Conservation (phyloP, 2,113 vertebrate species). For the Lates calcarifer region DNA sequence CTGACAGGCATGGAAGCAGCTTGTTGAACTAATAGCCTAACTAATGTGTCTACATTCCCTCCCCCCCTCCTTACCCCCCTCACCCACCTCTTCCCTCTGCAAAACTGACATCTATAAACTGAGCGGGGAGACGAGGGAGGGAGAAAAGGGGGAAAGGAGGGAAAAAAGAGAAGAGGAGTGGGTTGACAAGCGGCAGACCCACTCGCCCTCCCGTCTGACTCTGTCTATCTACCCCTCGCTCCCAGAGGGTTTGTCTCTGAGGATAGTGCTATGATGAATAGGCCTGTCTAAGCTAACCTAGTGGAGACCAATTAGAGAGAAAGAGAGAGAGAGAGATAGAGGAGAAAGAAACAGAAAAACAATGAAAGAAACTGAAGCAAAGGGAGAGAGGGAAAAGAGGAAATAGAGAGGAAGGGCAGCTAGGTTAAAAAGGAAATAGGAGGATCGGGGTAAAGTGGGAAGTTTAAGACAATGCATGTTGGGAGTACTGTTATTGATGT, state of each 20-base stretch:
- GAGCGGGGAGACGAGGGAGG: slow-evolving; percentile 43
- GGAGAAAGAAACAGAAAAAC: slow-evolving; percentile 52
- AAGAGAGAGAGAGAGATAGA: slow-evolving; percentile 80
- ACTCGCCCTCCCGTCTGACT: slow-evolving; percentile 83
- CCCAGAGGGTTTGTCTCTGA: slow-evolving; percentile 95
- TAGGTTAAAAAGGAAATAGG: slow-evolving; percentile 61
- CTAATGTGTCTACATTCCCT: slow-evolving; percentile 93
- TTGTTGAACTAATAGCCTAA: slow-evolving; percentile 99
- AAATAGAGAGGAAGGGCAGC: slow-evolving; percentile 51
- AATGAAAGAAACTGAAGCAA: slow-evolving; percentile 52
- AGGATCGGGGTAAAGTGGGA: slow-evolving; percentile 59
- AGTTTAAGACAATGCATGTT: slow-evolving; percentile 64
- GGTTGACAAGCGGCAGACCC: slow-evolving; percentile 86
- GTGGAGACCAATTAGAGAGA: slow-evolving; percentile 98
- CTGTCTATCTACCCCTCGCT: slow-evolving; percentile 88
- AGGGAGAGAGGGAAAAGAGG: slow-evolving; percentile 22
- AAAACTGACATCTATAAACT: slow-evolving; percentile 78
- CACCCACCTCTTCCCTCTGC: slow-evolving; percentile 43
- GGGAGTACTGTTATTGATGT: slow-evolving; percentile 26
- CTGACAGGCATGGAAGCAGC: slow-evolving; percentile 97
- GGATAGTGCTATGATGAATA: slow-evolving; percentile 99
- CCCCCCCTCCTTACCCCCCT: slow-evolving; percentile 56
- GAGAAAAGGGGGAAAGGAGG: slow-evolving; percentile 39
- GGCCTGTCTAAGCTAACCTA: slow-evolving; percentile 99
- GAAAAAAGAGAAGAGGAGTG: slow-evolving; percentile 65